Percentiles rank a stretch among this genome's conserved stretches.
Conservation (phyloP, 2,888 invertebrate species). For the Pseudolycoriella hygida region DNA sequence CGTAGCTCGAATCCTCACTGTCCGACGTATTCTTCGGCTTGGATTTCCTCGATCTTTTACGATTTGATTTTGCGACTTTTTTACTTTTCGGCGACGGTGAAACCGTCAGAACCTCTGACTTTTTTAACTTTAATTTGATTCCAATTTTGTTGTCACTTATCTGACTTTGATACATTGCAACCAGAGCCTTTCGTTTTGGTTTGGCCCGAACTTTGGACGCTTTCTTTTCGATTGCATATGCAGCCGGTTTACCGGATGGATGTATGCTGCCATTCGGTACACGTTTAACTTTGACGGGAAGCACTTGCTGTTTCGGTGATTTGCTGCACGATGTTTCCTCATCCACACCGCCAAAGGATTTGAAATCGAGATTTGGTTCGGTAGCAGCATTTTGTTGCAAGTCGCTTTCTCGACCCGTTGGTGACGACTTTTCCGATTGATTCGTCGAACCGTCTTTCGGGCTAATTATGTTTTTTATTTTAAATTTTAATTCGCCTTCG, state of each 20-base stretch:
- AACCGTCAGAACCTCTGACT: slow-evolving; percentile 16
- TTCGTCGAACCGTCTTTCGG: not conserved
- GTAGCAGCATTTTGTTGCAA: not conserved
- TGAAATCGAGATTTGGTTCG: not conserved
- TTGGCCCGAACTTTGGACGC: slow-evolving; percentile 18
- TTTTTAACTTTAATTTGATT: slow-evolving; percentile 29
- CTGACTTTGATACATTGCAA: slow-evolving; percentile 39
- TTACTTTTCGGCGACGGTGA: not conserved
- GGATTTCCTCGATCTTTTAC: slow-evolving; percentile 26
- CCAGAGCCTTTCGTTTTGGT: slow-evolving; percentile 30
- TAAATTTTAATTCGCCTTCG: not conserved
- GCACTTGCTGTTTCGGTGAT: not conserved
- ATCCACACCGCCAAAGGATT: not conserved
- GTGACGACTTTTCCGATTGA: not conserved
- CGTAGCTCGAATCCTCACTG: slow-evolving; percentile 33
- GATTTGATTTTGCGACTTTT: slow-evolving; percentile 12
- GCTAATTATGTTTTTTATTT: not conserved
- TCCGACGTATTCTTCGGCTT: slow-evolving; percentile 26
- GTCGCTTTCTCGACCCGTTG: not conserved
- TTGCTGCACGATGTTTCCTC: not conserved
- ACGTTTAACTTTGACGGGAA: not conserved
- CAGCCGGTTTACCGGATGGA: slow-evolving; percentile 4
- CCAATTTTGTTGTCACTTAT: slow-evolving; percentile 32
- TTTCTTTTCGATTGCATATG: slow-evolving; percentile 5
- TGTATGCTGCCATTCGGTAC: not conserved